These are phyloP conservation scores for Microplitis demolitor DNA, from an alignment of 1,140 invertebrate genomes.

Conservation along the genomic window DNA sequence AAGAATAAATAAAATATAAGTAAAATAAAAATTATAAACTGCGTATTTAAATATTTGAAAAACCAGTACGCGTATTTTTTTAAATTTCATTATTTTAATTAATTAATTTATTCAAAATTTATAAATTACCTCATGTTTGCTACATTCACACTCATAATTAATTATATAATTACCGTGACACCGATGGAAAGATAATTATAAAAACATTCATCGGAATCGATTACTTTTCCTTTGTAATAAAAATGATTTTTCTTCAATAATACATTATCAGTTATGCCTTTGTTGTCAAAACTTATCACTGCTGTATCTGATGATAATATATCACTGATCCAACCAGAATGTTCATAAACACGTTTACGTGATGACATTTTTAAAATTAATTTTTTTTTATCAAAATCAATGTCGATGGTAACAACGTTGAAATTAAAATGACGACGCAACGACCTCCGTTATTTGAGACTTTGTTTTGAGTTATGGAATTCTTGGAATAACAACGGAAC, in stretches of 20 bases:
- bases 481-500: too few relatives aligned
- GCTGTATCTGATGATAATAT: conserved; percentile 14
- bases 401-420: not conserved
- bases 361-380: not conserved
- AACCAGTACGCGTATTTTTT: too few relatives aligned
- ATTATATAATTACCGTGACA: conserved; percentile 24
- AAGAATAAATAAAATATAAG: too few relatives aligned
- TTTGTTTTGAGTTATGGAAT: not conserved
- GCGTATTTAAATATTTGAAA: too few relatives aligned
- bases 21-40: too few relatives aligned
- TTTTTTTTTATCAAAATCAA: too few relatives aligned
- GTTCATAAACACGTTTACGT: not conserved
- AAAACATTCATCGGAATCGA: conserved; percentile 20
- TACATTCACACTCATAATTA: too few relatives aligned
- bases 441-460: not conserved
- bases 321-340: conserved; percentile 20
- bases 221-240: conserved; percentile 31
- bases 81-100: too few relatives aligned
- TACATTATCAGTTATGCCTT: conserved; percentile 21
- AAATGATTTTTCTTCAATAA: conserved; percentile 29
- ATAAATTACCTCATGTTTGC: too few relatives aligned
- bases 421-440: not conserved
- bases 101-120: too few relatives aligned
- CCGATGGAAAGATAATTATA: conserved; percentile 24
- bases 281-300: conserved; percentile 19